Evolutionary conservation across 2,888 invertebrate genomes (phyloP), one percentile per base, ranked within the genome.

Genomic region (Pediacus dermestoides): DNA sequence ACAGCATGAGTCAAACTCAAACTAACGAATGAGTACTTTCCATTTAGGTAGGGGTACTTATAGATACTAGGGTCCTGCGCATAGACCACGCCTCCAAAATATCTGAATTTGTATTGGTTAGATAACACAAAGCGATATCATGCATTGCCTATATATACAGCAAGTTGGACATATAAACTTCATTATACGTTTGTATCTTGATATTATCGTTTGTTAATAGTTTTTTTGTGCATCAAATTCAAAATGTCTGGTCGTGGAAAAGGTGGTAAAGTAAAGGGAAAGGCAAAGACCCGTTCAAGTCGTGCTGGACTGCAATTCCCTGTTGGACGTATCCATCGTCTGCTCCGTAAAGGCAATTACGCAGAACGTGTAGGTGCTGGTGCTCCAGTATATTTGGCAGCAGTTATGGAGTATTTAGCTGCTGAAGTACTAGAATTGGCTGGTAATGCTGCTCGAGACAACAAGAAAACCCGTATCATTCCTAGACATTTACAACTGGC

Each of bases 401-500:
- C 77, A n/a, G 81, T 78, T 0, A 70, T 82, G 62, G 81, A 82
- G 53, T 82, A 82, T 53, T 58, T 82, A 30, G 78, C 83, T 8
- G 82, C 83, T 43, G 85, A 86, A 72, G 77, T 82, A 8, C 59
- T 82, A 39, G 81, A 82, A 55, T 70, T 81, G 64, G 77, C 82
- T 2, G 80, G 78, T 4, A 81, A 82, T 51, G 81, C 80, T 9
- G 80, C 81, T 1, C 64, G 74, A 21, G 82, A 84, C 57, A 85
- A 85, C 66, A 80, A 82, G 54, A 85, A 80, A 64, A 73, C 76
- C 1, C 67, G 81, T 69, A 88, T 90, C 58, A 81, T 83, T 37
- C 86, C 88, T 1, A 75, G 88, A 32, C 88, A 88, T 64, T 71
- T 89, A 13, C 83, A 88, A 61, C 61, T 90, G 48, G 88, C 88